Base-by-base conservation (phyloP, 2,888 invertebrate genomes). In the Lymantria dispar region DNA sequence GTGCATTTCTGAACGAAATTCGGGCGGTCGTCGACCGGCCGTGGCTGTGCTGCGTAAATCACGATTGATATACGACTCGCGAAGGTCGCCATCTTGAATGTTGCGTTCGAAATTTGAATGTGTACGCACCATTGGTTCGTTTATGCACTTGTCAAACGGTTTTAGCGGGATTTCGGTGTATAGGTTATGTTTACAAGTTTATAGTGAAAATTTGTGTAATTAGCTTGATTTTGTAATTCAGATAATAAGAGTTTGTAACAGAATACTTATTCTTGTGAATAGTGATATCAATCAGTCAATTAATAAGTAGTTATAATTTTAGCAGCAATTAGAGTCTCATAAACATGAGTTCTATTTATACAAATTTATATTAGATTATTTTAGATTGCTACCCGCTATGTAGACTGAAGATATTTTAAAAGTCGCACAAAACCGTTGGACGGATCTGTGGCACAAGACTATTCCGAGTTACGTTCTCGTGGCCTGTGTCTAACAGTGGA, bases 1-100 rank as follows among this genome's bases (percentile, higher is more conserved):
- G 87, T 90, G 90, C 90, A 91, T 88, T 88, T 87, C 87, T 83
- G 84, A 85, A 87, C 85, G 86, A 88, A 88, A 90, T 88, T 87
- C 87, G 87, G 87, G 79, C 85, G 85, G 87, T 83, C 90, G 87
- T 80, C 82, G 90, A 89, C 89, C 87, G 87, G 78, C 85, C 85
- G 83, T 83, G 73, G 72, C 62, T 68, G 64, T 53, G 85, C 82
- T 79, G 85, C 79, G 87, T 89, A 87, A 88, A 88, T 89, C 88
- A 87, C 83, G 76, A 86, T 86, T 88, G 87, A 89, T 88, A 86
- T 83, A 87, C 79, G 83, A 77, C 81, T 80, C 76, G 85, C 86
- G 88, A 87, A 87, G 88, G 87, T 88, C 87, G 90, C 90, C 87
- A 89, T 89, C 88, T 90, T 89, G 84, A 72, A 81, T 83, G 78